Evolutionary conservation across 2,797 vertebrate genomes (phyloP).

Genomic region (Mallotus villosus): DNA sequence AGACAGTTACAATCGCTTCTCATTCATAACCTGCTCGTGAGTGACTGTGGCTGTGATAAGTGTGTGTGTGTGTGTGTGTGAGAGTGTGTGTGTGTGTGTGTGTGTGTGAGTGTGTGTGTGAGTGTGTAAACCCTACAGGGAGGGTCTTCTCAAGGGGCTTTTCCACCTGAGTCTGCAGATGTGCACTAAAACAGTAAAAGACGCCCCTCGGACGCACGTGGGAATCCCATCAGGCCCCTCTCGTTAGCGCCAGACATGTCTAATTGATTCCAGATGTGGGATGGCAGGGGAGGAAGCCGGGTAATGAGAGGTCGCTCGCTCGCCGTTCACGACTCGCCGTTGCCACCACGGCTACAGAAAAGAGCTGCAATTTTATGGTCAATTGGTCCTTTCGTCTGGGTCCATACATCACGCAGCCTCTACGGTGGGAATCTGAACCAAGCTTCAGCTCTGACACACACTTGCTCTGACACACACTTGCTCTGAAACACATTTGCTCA

Average conservation of each 20-base stretch:
- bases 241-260: constrained; percentile 78
- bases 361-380: constrained; percentile 83
- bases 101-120: constrained; percentile 1
- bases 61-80: background rate
- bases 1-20: background rate
- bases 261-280: constrained; percentile 90
- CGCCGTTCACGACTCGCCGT: constrained; percentile 64
- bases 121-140: background rate
- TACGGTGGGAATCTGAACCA: constrained; percentile 50
- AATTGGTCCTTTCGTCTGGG: constrained; percentile 83
- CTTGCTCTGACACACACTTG: background rate
- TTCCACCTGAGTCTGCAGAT: constrained; percentile 85
- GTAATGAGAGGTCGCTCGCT: constrained; percentile 82
- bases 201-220: constrained; percentile 76
- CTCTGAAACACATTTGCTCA: background rate
- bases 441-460: constrained; percentile 9
- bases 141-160: constrained; percentile 50
- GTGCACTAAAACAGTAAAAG: constrained; percentile 77
- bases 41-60: too few species aligned
- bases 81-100: too few species aligned
- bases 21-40: background rate
- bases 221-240: constrained; percentile 80
- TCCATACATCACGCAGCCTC: constrained; percentile 70
- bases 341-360: constrained; percentile 72
- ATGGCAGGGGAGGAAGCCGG: constrained; percentile 78